Evolutionary conservation across 1,140 invertebrate species (phyloP).

Genomic region (Anastrepha ludens): DNA sequence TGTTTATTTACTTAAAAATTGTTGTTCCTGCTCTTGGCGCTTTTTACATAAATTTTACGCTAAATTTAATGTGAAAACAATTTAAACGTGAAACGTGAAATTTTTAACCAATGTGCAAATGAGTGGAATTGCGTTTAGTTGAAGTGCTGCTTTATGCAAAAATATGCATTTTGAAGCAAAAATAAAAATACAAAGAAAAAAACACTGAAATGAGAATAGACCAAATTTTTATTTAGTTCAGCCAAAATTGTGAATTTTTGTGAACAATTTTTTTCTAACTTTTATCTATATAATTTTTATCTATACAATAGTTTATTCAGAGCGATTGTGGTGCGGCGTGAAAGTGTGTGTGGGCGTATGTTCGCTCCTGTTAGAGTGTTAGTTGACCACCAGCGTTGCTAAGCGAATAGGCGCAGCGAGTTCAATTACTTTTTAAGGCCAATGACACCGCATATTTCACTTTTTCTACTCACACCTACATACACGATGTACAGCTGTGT

Average conservation of each 20-base stretch:
- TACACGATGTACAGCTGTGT: no score
- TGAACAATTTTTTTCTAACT: no score
- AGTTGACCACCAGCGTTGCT: neutral
- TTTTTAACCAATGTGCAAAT: neutral
- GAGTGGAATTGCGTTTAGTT: neutral
- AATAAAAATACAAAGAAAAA: no score
- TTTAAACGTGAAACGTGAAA: neutral
- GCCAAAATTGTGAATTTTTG: no score
- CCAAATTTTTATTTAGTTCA: no score
- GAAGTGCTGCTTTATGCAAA: neutral
- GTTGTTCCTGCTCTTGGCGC: neutral
- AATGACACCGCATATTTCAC: neutral
- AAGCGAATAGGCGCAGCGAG: neutral
- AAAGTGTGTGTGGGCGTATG: neutral
- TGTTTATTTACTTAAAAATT: neutral
- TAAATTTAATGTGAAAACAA: neutral
- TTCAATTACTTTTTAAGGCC: conserved; percentile 22
- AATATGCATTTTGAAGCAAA: neutral
- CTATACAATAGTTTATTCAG: no score
- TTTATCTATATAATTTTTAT: no score
- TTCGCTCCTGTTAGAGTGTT: neutral
- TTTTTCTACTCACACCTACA: no score
- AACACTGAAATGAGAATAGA: no score
- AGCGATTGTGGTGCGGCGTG: neutral
- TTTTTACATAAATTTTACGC: conserved; percentile 42